Conservation (phyloP, 2,797 vertebrate genomes). For the Selene dorsalis region DNA sequence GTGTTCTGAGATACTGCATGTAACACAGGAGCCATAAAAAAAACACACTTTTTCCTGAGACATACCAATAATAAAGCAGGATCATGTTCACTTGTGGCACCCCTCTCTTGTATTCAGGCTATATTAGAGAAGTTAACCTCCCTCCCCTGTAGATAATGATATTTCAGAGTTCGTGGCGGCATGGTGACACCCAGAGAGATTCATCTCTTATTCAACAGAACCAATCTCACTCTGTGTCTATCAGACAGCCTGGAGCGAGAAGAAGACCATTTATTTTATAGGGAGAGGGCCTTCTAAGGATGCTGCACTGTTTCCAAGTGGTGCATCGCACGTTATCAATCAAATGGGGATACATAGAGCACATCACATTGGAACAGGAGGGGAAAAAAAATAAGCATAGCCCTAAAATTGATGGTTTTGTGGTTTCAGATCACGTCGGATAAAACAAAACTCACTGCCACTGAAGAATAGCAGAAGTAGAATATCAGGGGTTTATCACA, state of each 20-base stretch:
- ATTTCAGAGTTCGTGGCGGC: slow-evolving; percentile 78
- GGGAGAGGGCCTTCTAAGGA: slow-evolving; percentile 48
- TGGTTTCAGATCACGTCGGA: slow-evolving; percentile 61
- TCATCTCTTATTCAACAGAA: slow-evolving; percentile 85
- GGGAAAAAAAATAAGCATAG: slow-evolving; percentile 46
- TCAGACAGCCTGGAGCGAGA: slow-evolving; percentile 73
- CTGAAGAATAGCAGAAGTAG: slow-evolving; percentile 40
- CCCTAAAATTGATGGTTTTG: slow-evolving; percentile 62
- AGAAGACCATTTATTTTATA: slow-evolving; percentile 72
- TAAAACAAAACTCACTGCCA: slow-evolving; percentile 53
- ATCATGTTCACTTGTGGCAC: slow-evolving; percentile 67
- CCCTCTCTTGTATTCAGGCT: slow-evolving; percentile 72
- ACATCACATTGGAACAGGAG: slow-evolving; percentile 36
- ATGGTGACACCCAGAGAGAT: slow-evolving; percentile 77
- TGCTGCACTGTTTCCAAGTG: slow-evolving; percentile 67
- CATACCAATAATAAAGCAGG: slow-evolving; percentile 68
- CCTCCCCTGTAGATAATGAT: slow-evolving; percentile 82
- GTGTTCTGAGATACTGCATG: slow-evolving; percentile 40
- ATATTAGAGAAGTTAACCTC: slow-evolving; percentile 83
- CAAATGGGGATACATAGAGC: slow-evolving; percentile 62
- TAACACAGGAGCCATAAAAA: neutral
- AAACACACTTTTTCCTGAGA: slow-evolving; percentile 47
- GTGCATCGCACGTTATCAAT: slow-evolving; percentile 73
- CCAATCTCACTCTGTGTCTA: slow-evolving; percentile 81
- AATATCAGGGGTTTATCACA: slow-evolving; percentile 50